Conservation (phyloP, 2,888 invertebrate genomes). For the Aphidius colemani region DNA sequence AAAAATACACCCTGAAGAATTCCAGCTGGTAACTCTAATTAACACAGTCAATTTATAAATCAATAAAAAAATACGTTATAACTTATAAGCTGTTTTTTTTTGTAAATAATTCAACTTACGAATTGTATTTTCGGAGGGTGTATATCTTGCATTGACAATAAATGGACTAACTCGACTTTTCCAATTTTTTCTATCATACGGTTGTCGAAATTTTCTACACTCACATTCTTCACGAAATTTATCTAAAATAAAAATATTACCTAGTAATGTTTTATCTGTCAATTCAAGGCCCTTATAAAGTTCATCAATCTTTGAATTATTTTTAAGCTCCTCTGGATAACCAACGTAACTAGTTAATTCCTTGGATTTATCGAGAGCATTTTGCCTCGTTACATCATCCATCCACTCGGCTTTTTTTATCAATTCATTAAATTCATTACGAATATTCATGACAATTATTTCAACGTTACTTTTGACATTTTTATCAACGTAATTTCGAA, state of each 20-base stretch:
- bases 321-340: neutral
- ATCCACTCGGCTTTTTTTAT: neutral
- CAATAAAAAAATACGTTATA: too few relatives aligned
- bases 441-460: neutral
- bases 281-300: neutral
- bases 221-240: neutral
- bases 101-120: neutral
- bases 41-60: neutral
- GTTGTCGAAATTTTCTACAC: neutral
- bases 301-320: neutral
- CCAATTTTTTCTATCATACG: neutral
- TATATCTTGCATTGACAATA: neutral
- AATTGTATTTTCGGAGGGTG: neutral
- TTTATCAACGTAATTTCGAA: neutral
- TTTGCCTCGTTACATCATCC: neutral
- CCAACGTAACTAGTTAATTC: neutral
- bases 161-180: neutral
- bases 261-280: neutral
- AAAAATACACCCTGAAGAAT: neutral
- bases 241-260: neutral
- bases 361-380: neutral
- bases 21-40: neutral
- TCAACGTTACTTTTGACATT: neutral
- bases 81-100: too few relatives aligned
- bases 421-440: neutral